Evolutionary conservation across 2,113 vertebrate species (phyloP).

Genomic region (Cardinalis cardinalis): DNA sequence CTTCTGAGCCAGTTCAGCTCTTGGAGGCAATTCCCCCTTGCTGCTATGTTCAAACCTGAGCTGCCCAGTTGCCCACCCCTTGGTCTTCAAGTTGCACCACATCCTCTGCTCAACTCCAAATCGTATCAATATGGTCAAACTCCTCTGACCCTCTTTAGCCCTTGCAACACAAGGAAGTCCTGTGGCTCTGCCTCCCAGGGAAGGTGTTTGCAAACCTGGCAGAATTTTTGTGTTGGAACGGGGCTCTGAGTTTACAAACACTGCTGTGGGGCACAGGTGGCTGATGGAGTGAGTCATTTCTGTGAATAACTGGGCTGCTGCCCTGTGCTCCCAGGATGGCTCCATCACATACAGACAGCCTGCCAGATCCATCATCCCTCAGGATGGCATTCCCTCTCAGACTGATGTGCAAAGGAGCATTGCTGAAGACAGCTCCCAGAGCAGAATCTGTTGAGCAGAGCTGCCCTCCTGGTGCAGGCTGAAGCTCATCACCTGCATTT

Average conservation of each 20-base stretch:
- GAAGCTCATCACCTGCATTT: not conserved
- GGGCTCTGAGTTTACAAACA: accelerated
- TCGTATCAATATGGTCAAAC: not conserved
- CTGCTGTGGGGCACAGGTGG: not conserved
- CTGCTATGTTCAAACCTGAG: no score
- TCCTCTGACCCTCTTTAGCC: not conserved
- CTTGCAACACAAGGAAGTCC: no score
- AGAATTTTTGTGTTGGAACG: accelerated
- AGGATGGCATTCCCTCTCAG: not conserved
- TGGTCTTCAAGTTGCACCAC: accelerated
- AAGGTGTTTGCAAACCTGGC: not conserved
- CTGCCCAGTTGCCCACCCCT: not conserved
- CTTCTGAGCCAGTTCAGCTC: not conserved
- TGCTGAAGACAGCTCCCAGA: not conserved
- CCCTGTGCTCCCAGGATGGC: not conserved
- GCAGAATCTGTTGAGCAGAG: not conserved
- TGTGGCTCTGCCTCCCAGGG: not conserved
- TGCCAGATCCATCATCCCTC: not conserved
- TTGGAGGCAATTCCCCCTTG: not conserved
- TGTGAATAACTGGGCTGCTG: accelerated
- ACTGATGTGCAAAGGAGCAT: not conserved
- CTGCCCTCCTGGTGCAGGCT: no score
- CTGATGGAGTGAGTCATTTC: not conserved
- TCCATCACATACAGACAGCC: accelerated
- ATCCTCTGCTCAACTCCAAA: not conserved